Evolutionary conservation across 2,888 invertebrate genomes (phyloP).

Genomic region (Idaea dimidiata): DNA sequence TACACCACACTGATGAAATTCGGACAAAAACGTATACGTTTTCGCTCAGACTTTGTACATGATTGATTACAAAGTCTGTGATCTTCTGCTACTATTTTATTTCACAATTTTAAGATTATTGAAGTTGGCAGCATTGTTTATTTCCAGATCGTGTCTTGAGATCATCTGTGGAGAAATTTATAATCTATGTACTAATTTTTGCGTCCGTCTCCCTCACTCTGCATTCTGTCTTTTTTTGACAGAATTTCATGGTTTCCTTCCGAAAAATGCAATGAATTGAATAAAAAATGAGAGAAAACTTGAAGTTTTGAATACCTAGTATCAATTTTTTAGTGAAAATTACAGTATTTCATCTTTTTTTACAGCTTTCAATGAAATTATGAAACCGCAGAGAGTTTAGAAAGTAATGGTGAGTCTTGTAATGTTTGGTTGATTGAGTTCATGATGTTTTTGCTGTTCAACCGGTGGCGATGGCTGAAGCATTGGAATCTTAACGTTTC

Average conservation of each 20-base stretch:
- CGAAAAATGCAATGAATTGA: constrained; percentile 39
- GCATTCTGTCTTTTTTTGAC: constrained; percentile 10
- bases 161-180: background rate
- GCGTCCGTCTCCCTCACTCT: background rate
- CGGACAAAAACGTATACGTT: too few species aligned
- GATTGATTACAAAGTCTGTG: too few species aligned
- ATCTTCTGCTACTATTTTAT: too few species aligned
- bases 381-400: constrained; percentile 8
- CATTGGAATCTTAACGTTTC: background rate
- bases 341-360: constrained; percentile 31
- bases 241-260: constrained; percentile 13
- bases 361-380: constrained; percentile 32
- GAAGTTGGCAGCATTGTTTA: too few species aligned
- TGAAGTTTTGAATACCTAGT: constrained; percentile 13
- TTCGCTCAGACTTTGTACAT: too few species aligned
- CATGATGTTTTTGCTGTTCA: constrained; percentile 39
- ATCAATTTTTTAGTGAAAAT: constrained; percentile 13
- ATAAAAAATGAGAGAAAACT: constrained; percentile 40
- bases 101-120: too few species aligned
- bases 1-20: too few species aligned
- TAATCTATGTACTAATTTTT: background rate
- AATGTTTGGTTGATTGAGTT: constrained; percentile 25
- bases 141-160: too few species aligned
- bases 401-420: constrained; percentile 60
- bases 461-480: constrained; percentile 57